A percentile compares a stretch with the other conserved stretches of the same genome.
Evolutionary conservation across 2,888 invertebrate species (phyloP).

Genomic region (Stomorhina lunata): DNA sequence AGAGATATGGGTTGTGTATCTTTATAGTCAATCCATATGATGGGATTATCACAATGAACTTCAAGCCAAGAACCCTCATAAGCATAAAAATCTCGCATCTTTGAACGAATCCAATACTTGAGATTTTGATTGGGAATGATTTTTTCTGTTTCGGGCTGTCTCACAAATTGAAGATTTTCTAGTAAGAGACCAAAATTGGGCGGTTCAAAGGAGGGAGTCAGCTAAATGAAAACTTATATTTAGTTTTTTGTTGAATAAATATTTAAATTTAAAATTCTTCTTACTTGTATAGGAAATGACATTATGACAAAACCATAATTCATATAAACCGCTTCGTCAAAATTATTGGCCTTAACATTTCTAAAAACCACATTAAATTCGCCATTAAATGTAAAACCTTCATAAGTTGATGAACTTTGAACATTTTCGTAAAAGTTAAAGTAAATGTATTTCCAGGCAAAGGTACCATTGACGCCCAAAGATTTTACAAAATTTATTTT

Average conservation of each 20-base stretch:
- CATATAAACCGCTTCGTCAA: neutral
- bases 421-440: slow-evolving; percentile 10
- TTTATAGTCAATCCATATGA: neutral
- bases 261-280: too few species aligned
- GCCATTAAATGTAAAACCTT: neutral
- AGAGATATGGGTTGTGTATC: neutral
- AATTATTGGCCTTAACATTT: neutral
- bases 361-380: slow-evolving; percentile 11
- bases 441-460: neutral
- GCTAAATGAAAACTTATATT: too few species aligned
- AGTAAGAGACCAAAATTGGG: too few species aligned
- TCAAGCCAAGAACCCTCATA: neutral
- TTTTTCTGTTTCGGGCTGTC: too few species aligned
- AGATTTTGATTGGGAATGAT: neutral
- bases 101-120: neutral
- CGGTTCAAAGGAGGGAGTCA: too few species aligned
- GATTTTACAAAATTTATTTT: neutral
- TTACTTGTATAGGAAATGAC: neutral
- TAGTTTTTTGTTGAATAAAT: too few species aligned
- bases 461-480: neutral
- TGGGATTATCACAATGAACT: neutral
- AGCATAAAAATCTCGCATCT: neutral
- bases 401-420: neutral
- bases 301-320: neutral
- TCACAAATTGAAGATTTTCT: neutral